Evolutionary conservation across 2,113 vertebrate species (phyloP).

Genomic region (Chlorocebus sabaeus): DNA sequence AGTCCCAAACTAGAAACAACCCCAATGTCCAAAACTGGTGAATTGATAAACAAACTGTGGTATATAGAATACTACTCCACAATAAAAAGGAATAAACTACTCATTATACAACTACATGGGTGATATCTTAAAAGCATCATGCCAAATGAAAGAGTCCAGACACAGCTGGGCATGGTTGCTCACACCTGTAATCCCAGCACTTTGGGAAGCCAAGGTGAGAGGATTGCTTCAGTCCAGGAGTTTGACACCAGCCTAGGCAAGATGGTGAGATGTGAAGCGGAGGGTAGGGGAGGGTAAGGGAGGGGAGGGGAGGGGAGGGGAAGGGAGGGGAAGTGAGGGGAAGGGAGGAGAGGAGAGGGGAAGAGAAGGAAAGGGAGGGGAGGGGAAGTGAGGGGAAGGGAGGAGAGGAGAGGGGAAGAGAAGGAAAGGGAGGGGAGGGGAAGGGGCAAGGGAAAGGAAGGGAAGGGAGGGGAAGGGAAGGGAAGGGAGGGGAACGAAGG

Average conservation of each 20-base stretch:
- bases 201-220: too few relatives aligned
- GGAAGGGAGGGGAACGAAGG: rapidly evolving
- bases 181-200: too few relatives aligned
- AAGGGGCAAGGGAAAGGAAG: rapidly evolving
- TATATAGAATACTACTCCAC: background rate
- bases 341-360: rapidly evolving
- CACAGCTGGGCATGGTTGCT: too few relatives aligned
- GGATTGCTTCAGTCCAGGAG: too few relatives aligned
- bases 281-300: too few relatives aligned
- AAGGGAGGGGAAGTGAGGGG: rapidly evolving
- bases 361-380: too few relatives aligned
- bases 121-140: background rate
- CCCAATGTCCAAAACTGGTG: background rate
- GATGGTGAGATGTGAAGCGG: too few relatives aligned
- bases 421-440: too few relatives aligned
- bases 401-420: too few relatives aligned
- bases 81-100: background rate
- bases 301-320: too few relatives aligned
- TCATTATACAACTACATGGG: background rate
- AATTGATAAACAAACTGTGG: background rate
- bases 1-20: background rate
- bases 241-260: too few relatives aligned
- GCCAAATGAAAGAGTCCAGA: background rate
- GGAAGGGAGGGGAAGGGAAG: rapidly evolving
- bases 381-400: rapidly evolving